A percentile compares a stretch with the other conserved stretches of the same genome.
These are phyloP conservation scores for Nesospiza acunhae DNA, from an alignment of 2,113 vertebrate species.

Conservation along the genomic window DNA sequence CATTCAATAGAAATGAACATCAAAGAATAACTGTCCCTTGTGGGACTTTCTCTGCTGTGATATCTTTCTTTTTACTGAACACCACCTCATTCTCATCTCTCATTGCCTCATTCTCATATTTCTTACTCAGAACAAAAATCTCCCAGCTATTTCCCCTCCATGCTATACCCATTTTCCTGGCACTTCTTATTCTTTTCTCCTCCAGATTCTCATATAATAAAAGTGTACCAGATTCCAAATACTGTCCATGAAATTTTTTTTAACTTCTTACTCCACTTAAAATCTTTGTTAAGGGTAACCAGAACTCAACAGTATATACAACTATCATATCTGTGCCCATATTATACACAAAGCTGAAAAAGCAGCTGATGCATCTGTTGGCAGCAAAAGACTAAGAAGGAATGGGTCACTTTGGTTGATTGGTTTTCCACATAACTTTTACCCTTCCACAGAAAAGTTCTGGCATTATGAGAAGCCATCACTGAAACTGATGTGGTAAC, in stretches of 20 bases:
- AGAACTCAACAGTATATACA: neutral
- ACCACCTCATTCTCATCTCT: neutral
- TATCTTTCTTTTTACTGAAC: neutral
- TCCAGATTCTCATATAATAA: neutral
- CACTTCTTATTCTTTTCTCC: neutral
- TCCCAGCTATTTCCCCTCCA: neutral
- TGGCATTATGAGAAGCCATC: neutral
- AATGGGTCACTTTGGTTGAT: neutral
- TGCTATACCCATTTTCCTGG: neutral
- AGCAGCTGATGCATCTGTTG: neutral
- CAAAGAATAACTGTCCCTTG: neutral
- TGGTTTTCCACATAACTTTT: neutral
- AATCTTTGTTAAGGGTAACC: neutral
- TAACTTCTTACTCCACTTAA: neutral
- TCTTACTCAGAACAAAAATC: neutral
- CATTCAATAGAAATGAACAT: neutral
- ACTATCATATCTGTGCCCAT: no score
- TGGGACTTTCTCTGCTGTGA: neutral
- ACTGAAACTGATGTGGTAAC: neutral
- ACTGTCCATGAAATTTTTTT: neutral
- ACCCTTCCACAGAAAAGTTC: neutral
- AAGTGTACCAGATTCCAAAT: neutral
- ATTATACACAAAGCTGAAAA: neutral
- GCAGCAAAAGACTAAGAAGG: neutral
- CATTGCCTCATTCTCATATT: neutral